Percentiles rank a stretch among this genome's conserved stretches.
phyloP scores from a whole-genome alignment of 2,888 invertebrate genomes.

The Andrena dorsata region DNA sequence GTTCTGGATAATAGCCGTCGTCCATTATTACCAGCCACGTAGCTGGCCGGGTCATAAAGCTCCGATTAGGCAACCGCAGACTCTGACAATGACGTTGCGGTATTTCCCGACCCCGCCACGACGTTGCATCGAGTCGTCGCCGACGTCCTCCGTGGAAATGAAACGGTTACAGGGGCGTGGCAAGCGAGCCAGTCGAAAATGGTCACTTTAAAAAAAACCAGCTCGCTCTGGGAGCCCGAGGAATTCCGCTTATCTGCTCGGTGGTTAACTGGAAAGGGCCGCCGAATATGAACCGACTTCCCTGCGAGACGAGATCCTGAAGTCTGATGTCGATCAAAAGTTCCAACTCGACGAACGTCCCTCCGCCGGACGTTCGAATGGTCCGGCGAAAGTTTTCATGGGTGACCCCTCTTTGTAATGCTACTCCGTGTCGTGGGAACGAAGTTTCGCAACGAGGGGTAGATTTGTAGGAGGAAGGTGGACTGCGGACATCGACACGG shows the following conservation, averaged over 20 bases:
- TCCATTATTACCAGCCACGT: slow-evolving; percentile 74
- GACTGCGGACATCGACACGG: background rate
- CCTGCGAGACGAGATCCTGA: slow-evolving; percentile 28
- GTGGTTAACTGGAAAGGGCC: slow-evolving; percentile 1
- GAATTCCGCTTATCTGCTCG: slow-evolving; percentile 25
- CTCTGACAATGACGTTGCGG: slow-evolving; percentile 67
- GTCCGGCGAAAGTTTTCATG: slow-evolving; percentile 31
- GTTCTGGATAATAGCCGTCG: slow-evolving; percentile 61
- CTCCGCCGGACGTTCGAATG: slow-evolving; percentile 5
- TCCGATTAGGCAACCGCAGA: slow-evolving; percentile 61
- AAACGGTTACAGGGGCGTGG: background rate
- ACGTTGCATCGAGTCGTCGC: slow-evolving; percentile 4
- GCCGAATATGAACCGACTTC: slow-evolving; percentile 25
- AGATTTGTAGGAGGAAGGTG: background rate
- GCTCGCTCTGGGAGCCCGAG: background rate
- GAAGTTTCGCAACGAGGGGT: slow-evolving; percentile 30
- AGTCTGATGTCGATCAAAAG: slow-evolving; percentile 50
- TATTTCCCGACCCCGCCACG: slow-evolving; percentile 31
- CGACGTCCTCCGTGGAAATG: background rate
- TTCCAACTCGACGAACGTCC: slow-evolving; percentile 28
- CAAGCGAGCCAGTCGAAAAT: background rate
- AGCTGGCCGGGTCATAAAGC: slow-evolving; percentile 72
- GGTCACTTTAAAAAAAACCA: slow-evolving; percentile 7
- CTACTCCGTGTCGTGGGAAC: background rate
- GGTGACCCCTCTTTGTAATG: slow-evolving; percentile 1